Base-by-base conservation (phyloP, 30 jellyfish, hydroid and myxozoan genomes). In the Turritopsis rubra region DNA sequence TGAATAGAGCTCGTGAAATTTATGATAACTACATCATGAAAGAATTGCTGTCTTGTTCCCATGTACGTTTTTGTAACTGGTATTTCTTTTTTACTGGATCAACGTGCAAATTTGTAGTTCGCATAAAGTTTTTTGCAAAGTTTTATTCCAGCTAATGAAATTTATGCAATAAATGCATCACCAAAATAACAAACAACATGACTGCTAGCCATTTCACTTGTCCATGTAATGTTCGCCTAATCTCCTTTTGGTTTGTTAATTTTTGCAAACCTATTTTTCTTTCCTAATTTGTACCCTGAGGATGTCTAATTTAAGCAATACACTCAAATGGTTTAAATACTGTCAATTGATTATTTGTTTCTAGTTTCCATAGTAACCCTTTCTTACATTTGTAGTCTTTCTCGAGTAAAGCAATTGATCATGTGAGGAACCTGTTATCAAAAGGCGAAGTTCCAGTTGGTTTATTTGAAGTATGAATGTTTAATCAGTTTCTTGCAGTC, bases 371-470 rank as follows among this genome's bases (percentile, higher is more conserved):
- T 13, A 3, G 13, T 41, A 13, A 3, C 9, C 9, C 19, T 68
- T 68, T 19, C 77, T 68, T 68, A 68, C 19, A 13, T 68, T 68
- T 81, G 29, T 75, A 94, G 99, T 88, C 99, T 28, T 94, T 94
- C 66, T 83, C 99, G 66, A 79, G 54, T 52, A 73, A 87, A 23
- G 99, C 99, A 24, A 94, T 96, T 0, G 99, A 94, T 65, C 97
- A 94, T 86, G 99, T 94, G 52, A 66, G 99, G 31, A 80, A 71
- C 54, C 95, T 88, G 19, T 81, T 94, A 65, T 75, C 72, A n/a
- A 86, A 81, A 72, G 95, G 95, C 23, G 99, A 94, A 77, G 99
- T 94, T 16, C 99, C 99, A 0, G 94, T 94, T 25, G 95, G 89
- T 25, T 85, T 94, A 19, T 94, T 94, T 86, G 97, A 88, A 84